Evolutionary conservation across 1,140 invertebrate genomes (phyloP).

Genomic region (Caenorhabditis latens): DNA sequence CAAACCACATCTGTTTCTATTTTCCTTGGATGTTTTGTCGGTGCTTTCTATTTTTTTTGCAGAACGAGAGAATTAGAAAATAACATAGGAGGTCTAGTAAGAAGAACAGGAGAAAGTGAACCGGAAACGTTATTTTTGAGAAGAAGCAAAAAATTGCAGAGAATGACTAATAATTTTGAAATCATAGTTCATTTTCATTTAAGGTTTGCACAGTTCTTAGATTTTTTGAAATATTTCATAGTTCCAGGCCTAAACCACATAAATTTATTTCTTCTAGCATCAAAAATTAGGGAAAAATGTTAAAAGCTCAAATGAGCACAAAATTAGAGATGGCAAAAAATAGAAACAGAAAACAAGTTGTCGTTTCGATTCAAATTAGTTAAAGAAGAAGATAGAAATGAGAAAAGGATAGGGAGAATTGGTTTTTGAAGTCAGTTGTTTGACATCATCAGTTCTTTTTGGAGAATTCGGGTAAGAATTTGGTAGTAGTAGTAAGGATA

Average conservation of each 20-base stretch:
- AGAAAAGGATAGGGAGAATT: neutral
- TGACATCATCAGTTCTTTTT: constrained; percentile 8
- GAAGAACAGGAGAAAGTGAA: neutral
- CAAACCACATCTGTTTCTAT: neutral
- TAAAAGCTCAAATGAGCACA: neutral
- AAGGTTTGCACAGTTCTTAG: too few species aligned
- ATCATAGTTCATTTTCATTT: too few species aligned
- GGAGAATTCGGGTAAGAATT: too few species aligned
- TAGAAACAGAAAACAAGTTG: constrained; percentile 42
- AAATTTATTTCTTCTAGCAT: neutral
- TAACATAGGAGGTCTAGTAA: neutral
- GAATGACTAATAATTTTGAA: too few species aligned
- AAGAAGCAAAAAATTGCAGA: too few species aligned
- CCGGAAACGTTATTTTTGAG: neutral
- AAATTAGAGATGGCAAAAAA: constrained; percentile 5
- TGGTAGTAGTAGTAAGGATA: too few species aligned
- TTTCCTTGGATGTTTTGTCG: neutral
- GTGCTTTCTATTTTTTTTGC: neutral
- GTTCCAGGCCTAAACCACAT: neutral
- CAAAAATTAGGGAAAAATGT: constrained; percentile 2
- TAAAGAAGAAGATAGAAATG: neutral
- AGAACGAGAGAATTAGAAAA: constrained; percentile 6
- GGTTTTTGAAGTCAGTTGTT: constrained; percentile 9
- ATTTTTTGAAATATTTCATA: too few species aligned
- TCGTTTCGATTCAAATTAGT: constrained; percentile 25